These are phyloP conservation scores for Anadara kagoshimensis DNA, from an alignment of 1,140 invertebrate species.

Conservation along the genomic window DNA sequence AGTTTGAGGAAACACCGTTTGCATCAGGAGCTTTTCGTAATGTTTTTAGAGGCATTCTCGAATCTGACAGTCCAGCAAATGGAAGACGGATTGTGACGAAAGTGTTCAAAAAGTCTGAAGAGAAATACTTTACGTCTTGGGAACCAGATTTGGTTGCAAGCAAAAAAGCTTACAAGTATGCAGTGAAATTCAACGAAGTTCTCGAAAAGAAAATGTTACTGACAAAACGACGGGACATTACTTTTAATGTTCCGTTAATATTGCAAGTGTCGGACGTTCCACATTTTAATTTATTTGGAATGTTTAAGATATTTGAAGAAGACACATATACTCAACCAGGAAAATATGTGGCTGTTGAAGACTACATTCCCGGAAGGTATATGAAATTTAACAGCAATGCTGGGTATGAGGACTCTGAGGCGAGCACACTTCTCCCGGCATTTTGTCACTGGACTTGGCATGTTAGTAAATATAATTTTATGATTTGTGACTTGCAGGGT, in stretches of 20 bases:
- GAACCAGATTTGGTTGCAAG: conserved; percentile 26
- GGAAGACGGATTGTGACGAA: conserved; percentile 3
- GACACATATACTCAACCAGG: neutral
- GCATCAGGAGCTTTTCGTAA: conserved; percentile 9
- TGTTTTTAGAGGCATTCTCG: conserved; percentile 8
- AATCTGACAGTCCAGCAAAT: neutral
- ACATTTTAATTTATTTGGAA: conserved; percentile 4
- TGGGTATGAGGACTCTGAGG: conserved; percentile 25
- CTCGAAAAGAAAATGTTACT: neutral
- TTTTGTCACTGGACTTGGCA: conserved; percentile 34
- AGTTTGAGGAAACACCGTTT: conserved; percentile 17
- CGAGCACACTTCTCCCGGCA: conserved; percentile 3
- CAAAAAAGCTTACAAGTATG: conserved; percentile 12
- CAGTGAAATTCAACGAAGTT: conserved; percentile 11
- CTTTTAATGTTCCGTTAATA: conserved; percentile 13
- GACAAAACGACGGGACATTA: neutral
- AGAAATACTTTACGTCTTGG: neutral
- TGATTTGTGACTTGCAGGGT: conserved; percentile 27
- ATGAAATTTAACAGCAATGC: conserved; percentile 32
- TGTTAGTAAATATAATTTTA: conserved; percentile 18
- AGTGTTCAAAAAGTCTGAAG: conserved; percentile 24
- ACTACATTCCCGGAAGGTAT: conserved; percentile 12
- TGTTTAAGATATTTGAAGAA: neutral
- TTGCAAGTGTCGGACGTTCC: conserved; percentile 5
- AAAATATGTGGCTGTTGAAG: conserved; percentile 21